Evolutionary conservation across 2,797 vertebrate species (phyloP), one percentile per base, ranked within the genome.

Genomic region (Cossypha heuglini): DNA sequence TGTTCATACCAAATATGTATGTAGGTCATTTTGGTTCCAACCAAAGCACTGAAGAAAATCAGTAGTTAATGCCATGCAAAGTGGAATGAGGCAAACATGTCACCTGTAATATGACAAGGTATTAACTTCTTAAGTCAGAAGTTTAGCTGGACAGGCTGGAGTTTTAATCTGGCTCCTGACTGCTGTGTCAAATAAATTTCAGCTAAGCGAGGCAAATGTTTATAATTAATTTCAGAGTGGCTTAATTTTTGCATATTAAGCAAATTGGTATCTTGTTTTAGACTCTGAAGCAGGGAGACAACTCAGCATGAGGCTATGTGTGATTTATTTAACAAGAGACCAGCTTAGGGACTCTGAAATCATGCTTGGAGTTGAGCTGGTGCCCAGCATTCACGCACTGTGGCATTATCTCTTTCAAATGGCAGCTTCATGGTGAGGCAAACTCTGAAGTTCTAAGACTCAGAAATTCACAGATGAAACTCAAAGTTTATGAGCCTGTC

Each of bases 31-130:
- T 88, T 79, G 28, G 61, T 93, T 48, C 22, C 28, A 46, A 0
- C 5, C 21, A 64, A 78, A 54, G 31, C 19, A 40, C 19, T 83
- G 64, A 74, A 71, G 52, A 59, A 89, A 82, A 74, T 31, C 40
- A 38, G 57, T 13, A 77, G 45, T 63, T 91, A 88, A 72, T 58
- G 2, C 29, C 78, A 11, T 43, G 54, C 66, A 28, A 72, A 81
- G 33, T 75, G 38, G 61, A 84, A 43, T 40, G 59, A 62, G 59
- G 68, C 3, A 5, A 90, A 64, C 2, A 1, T 71, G 37, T 81
- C 91, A 95, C 91, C 94, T 96, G 82, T 81, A 64, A 62, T 61
- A 48, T 64, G 79, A 73, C 55, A 84, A 91, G 62, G 49, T 68
- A 78, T 90, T 94, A 94, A 77, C 31, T 90, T 83, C 43, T 72